Base-by-base conservation (phyloP, 23 tunicate species). In the Botrylloides violaceus region DNA sequence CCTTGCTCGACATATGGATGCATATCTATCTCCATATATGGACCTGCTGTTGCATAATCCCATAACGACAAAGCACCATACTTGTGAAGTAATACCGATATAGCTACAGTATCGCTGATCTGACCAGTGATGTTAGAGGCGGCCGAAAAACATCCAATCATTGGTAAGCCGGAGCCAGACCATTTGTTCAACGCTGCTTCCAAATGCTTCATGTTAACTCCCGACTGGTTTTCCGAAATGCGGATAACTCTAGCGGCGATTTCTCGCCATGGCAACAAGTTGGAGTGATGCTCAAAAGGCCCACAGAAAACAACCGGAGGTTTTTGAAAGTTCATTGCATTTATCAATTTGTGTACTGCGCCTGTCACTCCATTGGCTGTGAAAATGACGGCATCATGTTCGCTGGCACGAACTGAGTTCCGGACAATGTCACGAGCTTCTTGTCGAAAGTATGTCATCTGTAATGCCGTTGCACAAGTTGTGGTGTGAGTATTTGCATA, bases 41-140 rank as follows among this genome's bases (percentile, higher is more conserved):
- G 96, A 19, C 88, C 99, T 29, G 92, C 99, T 62, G 99, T 95
- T 5, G 99, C 99, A 75, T 82, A 95, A 95, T 95, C 99, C 90
- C 95, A 95, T 21, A 95, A 71, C 4, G 86, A 86, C 29, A 95
- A 65, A 3, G 84, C 92, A n/a, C 83, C 83, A 79, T 95, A 87
- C 36, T 79, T 56, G 57, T 95, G 96, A 73, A 95, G 66, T 31
- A 79, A 30, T 36, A 73, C 43, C 18, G 96, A 58, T 2, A 88
- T 62, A 0, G 66, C 48, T 39, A 76, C 72, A 27, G 88, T 82
- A 58, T 95, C 89, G 5, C 85, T 34, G 12, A 95, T 26, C 0
- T 76, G 33, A 19, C 74, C 74, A 23, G 74, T 68, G 0, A 68
- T 37, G 37, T 68, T 68, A 1, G 77, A 72, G 0, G 83, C 83